Conservation (phyloP, 2,113 vertebrate genomes). For the Scophthalmus maximus region DNA sequence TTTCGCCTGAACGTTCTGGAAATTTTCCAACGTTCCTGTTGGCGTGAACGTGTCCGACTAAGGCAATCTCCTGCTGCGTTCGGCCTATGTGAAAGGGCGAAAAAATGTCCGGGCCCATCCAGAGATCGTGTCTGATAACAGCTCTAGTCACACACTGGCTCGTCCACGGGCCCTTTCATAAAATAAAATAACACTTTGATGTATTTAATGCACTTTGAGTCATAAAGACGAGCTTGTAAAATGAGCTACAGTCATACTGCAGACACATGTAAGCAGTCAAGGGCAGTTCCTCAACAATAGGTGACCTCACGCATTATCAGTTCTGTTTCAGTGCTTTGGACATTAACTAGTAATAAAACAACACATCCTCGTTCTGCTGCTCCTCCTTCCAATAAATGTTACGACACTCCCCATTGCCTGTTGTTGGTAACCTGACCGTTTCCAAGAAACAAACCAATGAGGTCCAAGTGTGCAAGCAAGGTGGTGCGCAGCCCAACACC, state of each 20-base stretch:
- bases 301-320: conserved; percentile 28
- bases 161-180: too few species aligned
- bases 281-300: conserved; percentile 2
- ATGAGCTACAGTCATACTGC: neutral
- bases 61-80: too few species aligned
- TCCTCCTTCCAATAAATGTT: conserved; percentile 11
- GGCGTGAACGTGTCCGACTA: too few species aligned
- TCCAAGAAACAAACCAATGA: conserved; percentile 28
- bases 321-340: conserved; percentile 29
- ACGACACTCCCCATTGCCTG: neutral
- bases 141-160: too few species aligned
- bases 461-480: conserved; percentile 5
- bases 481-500: neutral
- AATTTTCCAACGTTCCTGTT: too few species aligned
- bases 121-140: too few species aligned
- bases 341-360: conserved; percentile 24
- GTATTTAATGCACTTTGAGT: neutral
- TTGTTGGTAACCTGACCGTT: conserved; percentile 28
- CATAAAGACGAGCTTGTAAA: neutral
- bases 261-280: neutral
- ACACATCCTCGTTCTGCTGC: neutral
- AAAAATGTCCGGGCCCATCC: too few species aligned
- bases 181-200: neutral
- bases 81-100: too few species aligned
- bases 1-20: too few species aligned